These are phyloP conservation scores for Sclerodermus sp. DNA, from an alignment of 2,888 invertebrate species.

Conservation along the genomic window DNA sequence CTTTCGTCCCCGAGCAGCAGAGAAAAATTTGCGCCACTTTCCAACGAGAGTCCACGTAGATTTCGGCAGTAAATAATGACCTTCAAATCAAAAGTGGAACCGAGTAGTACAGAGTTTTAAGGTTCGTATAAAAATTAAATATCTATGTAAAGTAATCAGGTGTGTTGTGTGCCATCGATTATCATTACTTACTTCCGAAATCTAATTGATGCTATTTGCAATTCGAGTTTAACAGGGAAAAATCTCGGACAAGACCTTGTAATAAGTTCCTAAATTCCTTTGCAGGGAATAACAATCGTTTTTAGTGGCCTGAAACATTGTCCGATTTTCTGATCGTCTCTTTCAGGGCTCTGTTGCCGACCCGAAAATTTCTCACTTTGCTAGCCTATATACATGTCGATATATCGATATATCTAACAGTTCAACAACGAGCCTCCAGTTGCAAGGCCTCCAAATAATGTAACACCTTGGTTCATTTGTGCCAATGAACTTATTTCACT, in stretches of 20 bases:
- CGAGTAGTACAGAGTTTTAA: background rate
- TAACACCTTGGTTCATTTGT: slow-evolving; percentile 19
- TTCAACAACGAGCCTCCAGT: slow-evolving; percentile 32
- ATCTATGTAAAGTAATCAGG: background rate
- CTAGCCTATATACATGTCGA: slow-evolving; percentile 31
- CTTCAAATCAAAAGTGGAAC: background rate
- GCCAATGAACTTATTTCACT: slow-evolving; percentile 66
- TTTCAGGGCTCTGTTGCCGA: slow-evolving; percentile 3
- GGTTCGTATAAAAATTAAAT: background rate
- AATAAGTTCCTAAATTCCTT: slow-evolving; percentile 9
- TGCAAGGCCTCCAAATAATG: slow-evolving; percentile 30
- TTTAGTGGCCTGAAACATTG: background rate
- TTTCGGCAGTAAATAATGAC: background rate
- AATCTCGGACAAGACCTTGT: slow-evolving; percentile 16
- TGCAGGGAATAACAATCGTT: slow-evolving; percentile 8
- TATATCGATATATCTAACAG: slow-evolving; percentile 34
- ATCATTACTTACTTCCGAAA: background rate
- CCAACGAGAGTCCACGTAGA: background rate
- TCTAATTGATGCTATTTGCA: too few relatives aligned
- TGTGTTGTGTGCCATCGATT: background rate
- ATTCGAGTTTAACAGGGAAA: background rate
- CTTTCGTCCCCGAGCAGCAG: too few relatives aligned
- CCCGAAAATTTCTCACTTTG: slow-evolving; percentile 11
- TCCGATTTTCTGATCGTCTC: background rate
- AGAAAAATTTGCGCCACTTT: too few relatives aligned